Conservation (phyloP, 2,797 vertebrate species). For the Peromyscus nudipes region DNA sequence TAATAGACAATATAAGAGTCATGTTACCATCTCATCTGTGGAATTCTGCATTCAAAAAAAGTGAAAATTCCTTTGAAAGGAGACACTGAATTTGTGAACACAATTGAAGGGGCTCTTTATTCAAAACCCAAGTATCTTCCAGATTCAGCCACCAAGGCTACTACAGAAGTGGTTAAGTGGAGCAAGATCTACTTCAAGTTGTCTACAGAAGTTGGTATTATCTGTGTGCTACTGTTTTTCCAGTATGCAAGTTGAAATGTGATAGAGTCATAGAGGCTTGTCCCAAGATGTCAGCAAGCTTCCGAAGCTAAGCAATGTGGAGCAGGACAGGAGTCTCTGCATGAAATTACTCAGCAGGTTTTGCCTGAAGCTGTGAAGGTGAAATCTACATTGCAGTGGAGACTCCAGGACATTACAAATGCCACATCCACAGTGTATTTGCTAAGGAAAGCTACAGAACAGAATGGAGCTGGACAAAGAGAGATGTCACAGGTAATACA, state of each 20-base stretch:
- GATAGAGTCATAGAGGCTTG: too few relatives aligned
- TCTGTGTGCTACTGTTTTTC: neutral
- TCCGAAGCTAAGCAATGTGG: neutral
- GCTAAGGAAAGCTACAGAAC: neutral
- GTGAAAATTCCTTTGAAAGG: neutral
- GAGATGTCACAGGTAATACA: neutral
- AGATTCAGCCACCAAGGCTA: neutral
- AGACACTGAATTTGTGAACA: neutral
- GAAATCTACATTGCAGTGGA: neutral
- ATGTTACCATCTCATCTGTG: too few relatives aligned
- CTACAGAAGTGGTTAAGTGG: too few relatives aligned
- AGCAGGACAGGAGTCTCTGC: neutral
- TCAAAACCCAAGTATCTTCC: neutral
- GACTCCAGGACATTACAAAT: neutral
- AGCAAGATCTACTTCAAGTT: neutral
- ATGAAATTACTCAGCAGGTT: neutral
- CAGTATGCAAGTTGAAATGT: neutral
- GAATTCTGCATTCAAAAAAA: neutral
- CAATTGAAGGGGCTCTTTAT: neutral
- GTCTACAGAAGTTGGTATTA: neutral
- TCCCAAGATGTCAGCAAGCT: neutral
- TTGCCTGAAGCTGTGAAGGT: neutral
- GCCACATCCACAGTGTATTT: neutral
- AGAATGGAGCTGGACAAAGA: neutral
- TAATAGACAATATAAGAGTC: too few relatives aligned